Percentiles rank a stretch among this genome's conserved stretches.
These are phyloP conservation scores for Penaeus japonicus DNA, from an alignment of 1,140 invertebrate genomes.

Conservation along the genomic window DNA sequence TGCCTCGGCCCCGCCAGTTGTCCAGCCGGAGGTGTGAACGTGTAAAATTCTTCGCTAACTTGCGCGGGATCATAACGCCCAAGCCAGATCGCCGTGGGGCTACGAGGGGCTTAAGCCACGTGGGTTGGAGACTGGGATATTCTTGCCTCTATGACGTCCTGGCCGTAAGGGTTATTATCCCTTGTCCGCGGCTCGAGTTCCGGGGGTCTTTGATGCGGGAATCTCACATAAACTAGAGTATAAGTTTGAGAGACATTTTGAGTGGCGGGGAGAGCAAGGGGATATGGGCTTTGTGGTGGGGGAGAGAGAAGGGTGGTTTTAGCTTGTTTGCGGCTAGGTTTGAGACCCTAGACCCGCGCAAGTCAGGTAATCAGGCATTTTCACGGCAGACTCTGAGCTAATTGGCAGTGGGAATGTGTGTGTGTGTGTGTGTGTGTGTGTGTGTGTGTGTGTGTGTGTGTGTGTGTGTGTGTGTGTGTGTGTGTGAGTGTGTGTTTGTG, in stretches of 20 bases:
- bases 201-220: background rate
- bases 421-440: background rate
- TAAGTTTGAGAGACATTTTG: constrained; percentile 48
- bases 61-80: constrained; percentile 41
- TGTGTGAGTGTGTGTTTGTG: background rate
- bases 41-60: constrained; percentile 54
- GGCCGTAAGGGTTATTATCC: background rate
- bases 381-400: constrained; percentile 40
- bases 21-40: constrained; percentile 49
- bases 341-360: background rate
- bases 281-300: background rate
- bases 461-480: background rate
- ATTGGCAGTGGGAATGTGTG: constrained; percentile 26
- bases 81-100: background rate
- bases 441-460: background rate
- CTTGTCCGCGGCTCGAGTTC: background rate
- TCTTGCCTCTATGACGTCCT: background rate
- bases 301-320: background rate
- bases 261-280: background rate
- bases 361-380: constrained; percentile 53
- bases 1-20: constrained; percentile 2
- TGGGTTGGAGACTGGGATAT: background rate
- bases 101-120: background rate
- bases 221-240: constrained; percentile 46
- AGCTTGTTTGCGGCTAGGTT: background rate